phyloP scores from a whole-genome alignment of 2,113 vertebrate genomes.

The Ctenodactylus gundi region DNA sequence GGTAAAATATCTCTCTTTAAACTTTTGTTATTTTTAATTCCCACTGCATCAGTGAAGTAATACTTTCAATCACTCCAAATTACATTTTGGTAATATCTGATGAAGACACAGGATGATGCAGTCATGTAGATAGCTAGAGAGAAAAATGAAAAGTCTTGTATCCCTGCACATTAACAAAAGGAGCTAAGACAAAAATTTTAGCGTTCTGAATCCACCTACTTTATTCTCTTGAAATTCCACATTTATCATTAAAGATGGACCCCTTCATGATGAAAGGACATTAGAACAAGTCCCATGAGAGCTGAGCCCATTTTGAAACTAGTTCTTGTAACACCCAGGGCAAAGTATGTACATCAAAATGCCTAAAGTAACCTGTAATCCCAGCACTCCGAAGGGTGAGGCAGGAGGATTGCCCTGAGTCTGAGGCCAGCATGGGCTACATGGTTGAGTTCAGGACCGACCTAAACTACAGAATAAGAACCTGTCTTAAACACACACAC shows the following conservation, averaged over 20 bases:
- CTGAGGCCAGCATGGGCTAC: no score
- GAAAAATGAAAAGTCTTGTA: not conserved
- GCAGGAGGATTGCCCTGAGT: no score
- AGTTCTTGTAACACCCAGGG: not conserved
- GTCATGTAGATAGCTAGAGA: not conserved
- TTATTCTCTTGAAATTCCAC: not conserved
- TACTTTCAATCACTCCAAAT: not conserved
- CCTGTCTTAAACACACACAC: no score
- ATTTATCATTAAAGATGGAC: not conserved
- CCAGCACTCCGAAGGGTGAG: no score
- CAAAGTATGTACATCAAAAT: not conserved
- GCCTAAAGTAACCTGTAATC: not conserved
- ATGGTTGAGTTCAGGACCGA: no score
- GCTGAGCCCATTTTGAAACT: conserved; percentile 13
- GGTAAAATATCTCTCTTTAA: not conserved
- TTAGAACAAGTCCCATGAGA: not conserved
- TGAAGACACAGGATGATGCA: not conserved
- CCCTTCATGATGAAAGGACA: not conserved
- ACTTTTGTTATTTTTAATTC: not conserved
- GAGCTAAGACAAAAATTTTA: not conserved
- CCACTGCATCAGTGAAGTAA: conserved; percentile 11
- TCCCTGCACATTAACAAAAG: not conserved
- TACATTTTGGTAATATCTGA: not conserved
- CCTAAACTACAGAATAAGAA: no score
- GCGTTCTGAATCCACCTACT: not conserved